Conservation (phyloP, 2,113 vertebrate genomes). For the Theristicus caerulescens region DNA sequence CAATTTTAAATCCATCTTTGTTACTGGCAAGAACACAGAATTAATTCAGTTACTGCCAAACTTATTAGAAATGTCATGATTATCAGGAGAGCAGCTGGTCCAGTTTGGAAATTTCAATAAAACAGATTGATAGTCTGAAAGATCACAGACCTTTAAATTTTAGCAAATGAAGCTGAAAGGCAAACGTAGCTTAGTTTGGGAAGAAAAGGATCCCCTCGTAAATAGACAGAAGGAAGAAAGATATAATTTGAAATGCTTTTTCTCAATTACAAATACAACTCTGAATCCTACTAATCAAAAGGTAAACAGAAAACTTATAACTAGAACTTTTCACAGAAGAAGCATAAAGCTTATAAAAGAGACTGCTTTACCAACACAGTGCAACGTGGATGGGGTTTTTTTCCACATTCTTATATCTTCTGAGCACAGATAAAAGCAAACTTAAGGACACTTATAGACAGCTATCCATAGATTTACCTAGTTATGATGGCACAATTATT, state of each 20-base stretch:
- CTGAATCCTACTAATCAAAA: not conserved
- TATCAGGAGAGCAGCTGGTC: not conserved
- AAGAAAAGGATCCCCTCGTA: not conserved
- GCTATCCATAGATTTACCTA: not conserved
- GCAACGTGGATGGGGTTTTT: accelerated
- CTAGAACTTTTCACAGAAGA: not conserved
- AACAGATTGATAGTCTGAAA: not conserved
- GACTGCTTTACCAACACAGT: not conserved
- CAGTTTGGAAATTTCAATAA: not conserved
- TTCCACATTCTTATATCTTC: not conserved
- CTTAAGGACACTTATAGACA: not conserved
- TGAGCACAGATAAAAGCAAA: not conserved
- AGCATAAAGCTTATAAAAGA: not conserved
- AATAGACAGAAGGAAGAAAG: not conserved
- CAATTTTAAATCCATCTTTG: not conserved
- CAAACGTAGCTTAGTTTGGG: not conserved
- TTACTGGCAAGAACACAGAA: not conserved
- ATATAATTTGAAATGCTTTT: not conserved
- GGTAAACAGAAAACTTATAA: not conserved
- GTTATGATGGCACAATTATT: not conserved
- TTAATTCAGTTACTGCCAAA: not conserved
- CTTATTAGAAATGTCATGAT: not conserved
- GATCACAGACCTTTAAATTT: not conserved
- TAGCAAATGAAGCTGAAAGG: not conserved
- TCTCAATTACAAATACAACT: not conserved